Percentiles rank a stretch among this genome's conserved stretches.
Conservation (phyloP, 2,113 vertebrate genomes). For the Henicopernis longicauda region DNA sequence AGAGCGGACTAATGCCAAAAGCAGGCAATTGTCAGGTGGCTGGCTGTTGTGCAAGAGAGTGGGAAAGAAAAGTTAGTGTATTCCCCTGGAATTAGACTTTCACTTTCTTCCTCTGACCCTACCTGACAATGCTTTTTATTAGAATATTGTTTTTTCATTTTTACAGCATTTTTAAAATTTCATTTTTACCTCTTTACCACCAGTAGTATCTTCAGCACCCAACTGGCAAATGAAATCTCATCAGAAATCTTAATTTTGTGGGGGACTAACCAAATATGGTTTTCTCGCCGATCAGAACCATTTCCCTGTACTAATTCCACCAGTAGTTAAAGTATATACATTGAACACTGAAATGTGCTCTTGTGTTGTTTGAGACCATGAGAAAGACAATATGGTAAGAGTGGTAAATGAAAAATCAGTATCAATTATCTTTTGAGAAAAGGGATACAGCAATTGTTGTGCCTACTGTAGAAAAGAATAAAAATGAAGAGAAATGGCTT, state of each 20-base stretch:
- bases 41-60: neutral
- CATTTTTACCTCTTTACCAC: neutral
- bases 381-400: neutral
- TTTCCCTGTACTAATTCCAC: neutral
- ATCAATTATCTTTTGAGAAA: neutral
- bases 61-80: neutral
- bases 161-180: neutral
- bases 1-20: neutral
- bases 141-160: neutral
- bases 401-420: neutral
- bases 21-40: neutral
- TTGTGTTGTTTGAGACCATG: neutral
- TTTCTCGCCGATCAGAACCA: neutral
- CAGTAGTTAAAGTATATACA: neutral
- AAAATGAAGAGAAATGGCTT: neutral
- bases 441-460: neutral
- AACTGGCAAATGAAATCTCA: neutral
- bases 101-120: neutral
- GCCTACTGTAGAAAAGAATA: neutral
- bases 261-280: neutral
- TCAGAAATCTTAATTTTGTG: neutral
- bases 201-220: neutral
- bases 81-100: neutral
- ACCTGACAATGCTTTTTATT: neutral
- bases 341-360: neutral